Conservation (phyloP, 2,888 invertebrate genomes). For the Apodemia hepburni region DNA sequence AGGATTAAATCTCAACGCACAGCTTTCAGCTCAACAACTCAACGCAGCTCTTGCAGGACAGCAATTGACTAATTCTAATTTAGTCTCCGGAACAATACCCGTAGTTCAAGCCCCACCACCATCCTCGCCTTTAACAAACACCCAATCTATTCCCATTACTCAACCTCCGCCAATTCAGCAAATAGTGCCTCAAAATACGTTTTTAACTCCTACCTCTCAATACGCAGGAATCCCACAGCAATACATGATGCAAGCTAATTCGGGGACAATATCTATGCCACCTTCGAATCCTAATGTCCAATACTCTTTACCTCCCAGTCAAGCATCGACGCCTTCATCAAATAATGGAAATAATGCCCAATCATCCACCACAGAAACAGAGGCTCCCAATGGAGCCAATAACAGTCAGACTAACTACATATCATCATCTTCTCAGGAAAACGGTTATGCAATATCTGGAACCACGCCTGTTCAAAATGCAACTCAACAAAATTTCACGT, state of each 20-base stretch:
- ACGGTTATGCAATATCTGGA: constrained; percentile 46
- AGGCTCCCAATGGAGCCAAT: constrained; percentile 47
- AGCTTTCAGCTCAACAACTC: constrained; percentile 66
- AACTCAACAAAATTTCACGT: constrained; percentile 47
- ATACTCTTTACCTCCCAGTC: constrained; percentile 53
- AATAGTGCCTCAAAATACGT: constrained; percentile 55
- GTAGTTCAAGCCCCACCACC: constrained; percentile 63
- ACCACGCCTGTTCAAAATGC: constrained; percentile 43
- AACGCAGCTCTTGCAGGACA: constrained; percentile 67
- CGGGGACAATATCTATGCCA: constrained; percentile 50
- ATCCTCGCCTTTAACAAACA: constrained; percentile 49
- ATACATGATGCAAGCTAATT: constrained; percentile 63
- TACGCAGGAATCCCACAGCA: constrained; percentile 59
- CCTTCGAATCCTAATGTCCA: constrained; percentile 55
- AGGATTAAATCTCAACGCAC: constrained; percentile 64
- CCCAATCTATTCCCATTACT: constrained; percentile 47
- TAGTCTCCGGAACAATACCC: constrained; percentile 58
- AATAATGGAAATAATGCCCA: constrained; percentile 55
- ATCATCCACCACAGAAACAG: constrained; percentile 46
- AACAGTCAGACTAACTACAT: constrained; percentile 61
- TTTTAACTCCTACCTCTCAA: constrained; percentile 60
- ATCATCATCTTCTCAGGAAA: constrained; percentile 67
- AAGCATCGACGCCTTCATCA: constrained; percentile 41
- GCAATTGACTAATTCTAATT: constrained; percentile 52
- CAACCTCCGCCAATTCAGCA: constrained; percentile 59